Conservation (phyloP, 2,113 vertebrate genomes). For the Nansenia antarctica region DNA sequence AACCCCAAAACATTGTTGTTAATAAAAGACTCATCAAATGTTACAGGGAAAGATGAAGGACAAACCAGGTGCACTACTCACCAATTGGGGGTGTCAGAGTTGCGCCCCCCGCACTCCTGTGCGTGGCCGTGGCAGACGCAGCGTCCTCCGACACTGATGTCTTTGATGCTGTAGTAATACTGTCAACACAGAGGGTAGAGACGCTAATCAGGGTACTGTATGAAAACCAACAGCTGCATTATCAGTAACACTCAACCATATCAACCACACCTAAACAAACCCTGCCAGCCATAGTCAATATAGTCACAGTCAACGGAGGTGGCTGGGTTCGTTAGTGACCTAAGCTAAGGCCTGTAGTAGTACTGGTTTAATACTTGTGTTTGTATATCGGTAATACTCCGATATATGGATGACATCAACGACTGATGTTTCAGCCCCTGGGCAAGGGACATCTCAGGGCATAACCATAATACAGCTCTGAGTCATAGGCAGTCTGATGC, state of each 20-base stretch:
- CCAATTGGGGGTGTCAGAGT: slow-evolving; percentile 69
- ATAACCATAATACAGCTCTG: neutral
- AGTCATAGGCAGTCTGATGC: neutral
- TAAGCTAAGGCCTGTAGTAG: neutral
- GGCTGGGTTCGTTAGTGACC: neutral
- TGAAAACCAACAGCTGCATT: neutral
- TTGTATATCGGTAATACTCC: neutral
- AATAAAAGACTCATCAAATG: too few species aligned
- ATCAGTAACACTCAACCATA: neutral
- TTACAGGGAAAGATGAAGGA: too few species aligned
- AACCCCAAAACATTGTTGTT: too few species aligned
- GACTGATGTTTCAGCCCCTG: neutral
- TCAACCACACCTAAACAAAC: slow-evolving; percentile 22
- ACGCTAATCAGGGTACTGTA: neutral
- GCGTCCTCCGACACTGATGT: slow-evolving; percentile 89
- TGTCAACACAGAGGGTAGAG: slow-evolving; percentile 51
- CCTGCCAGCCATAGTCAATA: neutral
- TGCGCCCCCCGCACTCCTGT: slow-evolving; percentile 72
- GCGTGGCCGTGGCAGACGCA: slow-evolving; percentile 94
- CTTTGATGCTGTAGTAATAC: slow-evolving; percentile 97
- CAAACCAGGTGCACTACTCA: slow-evolving; percentile 68
- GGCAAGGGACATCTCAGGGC: neutral
- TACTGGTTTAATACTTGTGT: neutral
- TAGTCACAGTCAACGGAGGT: neutral
- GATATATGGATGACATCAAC: neutral